Evolutionary conservation across 2,113 vertebrate species (phyloP).

Genomic region (Engystomops pustulosus): DNA sequence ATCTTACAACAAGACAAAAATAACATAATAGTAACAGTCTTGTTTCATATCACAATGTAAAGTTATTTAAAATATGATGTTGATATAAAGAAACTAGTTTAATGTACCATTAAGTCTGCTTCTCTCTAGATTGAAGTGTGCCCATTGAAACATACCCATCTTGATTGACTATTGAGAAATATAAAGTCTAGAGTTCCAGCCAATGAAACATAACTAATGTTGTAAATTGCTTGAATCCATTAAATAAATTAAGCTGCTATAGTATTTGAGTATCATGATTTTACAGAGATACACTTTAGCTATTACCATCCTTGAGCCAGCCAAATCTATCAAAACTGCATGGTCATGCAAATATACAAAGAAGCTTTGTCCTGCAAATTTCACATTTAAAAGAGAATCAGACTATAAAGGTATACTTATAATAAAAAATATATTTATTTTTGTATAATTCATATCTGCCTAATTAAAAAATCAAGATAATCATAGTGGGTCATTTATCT

Average conservation of each 20-base stretch:
- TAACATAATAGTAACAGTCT: not conserved
- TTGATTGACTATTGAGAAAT: conserved; percentile 66
- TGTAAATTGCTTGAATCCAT: conserved; percentile 74
- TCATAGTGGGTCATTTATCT: too few species aligned
- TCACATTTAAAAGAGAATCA: conserved; percentile 37
- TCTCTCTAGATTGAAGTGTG: conserved; percentile 60
- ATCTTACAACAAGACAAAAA: too few species aligned
- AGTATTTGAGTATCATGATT: conserved; percentile 63
- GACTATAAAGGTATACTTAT: conserved; percentile 9
- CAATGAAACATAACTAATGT: conserved; percentile 64
- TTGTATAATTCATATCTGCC: not conserved
- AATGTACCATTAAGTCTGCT: conserved; percentile 71
- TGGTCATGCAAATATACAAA: conserved; percentile 58
- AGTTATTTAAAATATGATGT: not conserved
- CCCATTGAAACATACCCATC: conserved; percentile 62
- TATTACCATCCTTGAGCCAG: conserved; percentile 68
- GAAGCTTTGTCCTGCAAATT: fast-evolving
- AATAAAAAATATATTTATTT: too few species aligned
- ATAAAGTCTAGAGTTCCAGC: conserved; percentile 59
- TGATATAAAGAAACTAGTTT: conserved; percentile 55
- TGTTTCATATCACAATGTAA: not conserved
- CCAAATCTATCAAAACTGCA: conserved; percentile 66
- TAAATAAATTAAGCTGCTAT: conserved; percentile 72
- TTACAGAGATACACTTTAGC: conserved; percentile 71
- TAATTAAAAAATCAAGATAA: too few species aligned